Evolutionary conservation across 2,888 invertebrate species (phyloP), one percentile per base, ranked within the genome.

Genomic region (Pseudococcus jackbeardsleyi): DNA sequence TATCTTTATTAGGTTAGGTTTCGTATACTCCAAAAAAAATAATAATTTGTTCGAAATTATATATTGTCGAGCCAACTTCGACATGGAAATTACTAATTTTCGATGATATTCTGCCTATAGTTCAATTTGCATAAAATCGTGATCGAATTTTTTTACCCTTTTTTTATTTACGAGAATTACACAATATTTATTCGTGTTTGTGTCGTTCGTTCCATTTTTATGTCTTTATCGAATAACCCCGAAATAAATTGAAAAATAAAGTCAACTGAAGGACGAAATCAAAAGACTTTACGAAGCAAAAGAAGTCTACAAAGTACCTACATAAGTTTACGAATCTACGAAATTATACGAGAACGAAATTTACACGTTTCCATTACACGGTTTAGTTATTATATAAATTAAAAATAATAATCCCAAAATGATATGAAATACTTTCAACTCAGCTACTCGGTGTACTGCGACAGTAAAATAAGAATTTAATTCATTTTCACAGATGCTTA

Each of bases 241-340:
- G 17, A 72, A 72, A 72, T 72, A 72, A 33, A 72, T 72, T 72
- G 64, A 33, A 72, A 72, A 72, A 72, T 72, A 72, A 72, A 72
- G 72, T 72, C 39, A 72, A 72, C 6, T 72, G 33, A 72, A 72
- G 72, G 72, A 72, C 72, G 33, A 72, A 72, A 33, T 72, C 33
- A 72, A 72, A 72, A 72, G 72, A 33, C 64, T 64, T 72, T 33
- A 12, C n/a, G 39, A 72, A 33, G 33, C 15, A 33, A 72, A 72
- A 72, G 72, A 72, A 72, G 33, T 72, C 72, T 72, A 15, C 33
- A 33, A 72, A 72, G 72, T 72, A 72, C 17, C 0, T 26, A 42
- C 5, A 42, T 3, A 68, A 68, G 26, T 68, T n/a, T 54, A 54
- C 9, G 64, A 64, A 64, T 11, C 22, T 64, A 7, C 9, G 19